Base-by-base conservation (phyloP, 1,140 invertebrate species). In the Ephestia elutella region DNA sequence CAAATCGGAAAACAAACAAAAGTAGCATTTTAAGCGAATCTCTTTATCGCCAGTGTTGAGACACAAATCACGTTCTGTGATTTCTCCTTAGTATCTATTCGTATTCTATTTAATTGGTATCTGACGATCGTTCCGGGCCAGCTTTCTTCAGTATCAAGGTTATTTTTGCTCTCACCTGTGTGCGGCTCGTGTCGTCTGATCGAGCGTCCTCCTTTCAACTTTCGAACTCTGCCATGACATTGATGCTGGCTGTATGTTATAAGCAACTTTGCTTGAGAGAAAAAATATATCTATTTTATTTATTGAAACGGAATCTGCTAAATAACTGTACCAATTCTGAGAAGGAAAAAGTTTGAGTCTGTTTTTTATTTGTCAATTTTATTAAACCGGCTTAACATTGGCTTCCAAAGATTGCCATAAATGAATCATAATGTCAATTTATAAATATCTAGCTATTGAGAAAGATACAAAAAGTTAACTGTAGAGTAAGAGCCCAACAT, bases 101-200 rank as follows among this genome's bases (percentile, higher is more conserved):
- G 64, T 66, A 62, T 68, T 70, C 50, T 55, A 71, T 76, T 61
- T 68, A 73, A 81, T 78, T 74, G 72, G 66, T 64, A 73, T 71
- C 63, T 70, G 63, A 55, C 72, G 65, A 70, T 78, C 64, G 68
- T 78, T 70, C 64, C 74, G 73, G 70, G 50, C 73, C 30, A 7
- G 73, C 75, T 78, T 81, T 80, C 81, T 77, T 84, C 70, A 63
- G 55, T 74, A 75, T 78, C 78, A 80, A 82, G 79, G 79, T 75
- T 77, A 71, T 63, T 64, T n/a, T 66, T 71, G 68, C 72, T 78
- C 75, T 79, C 75, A 71, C 75, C 69, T 62, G 68, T 66, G 63
- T 60, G 66, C 61, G 51, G 65, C 35, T 56, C 32, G 49, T 68
- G 44, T 57, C 50, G 62, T 49, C 63, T 70, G 73, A 71, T 78